A percentile compares a stretch with the other conserved stretches of the same genome.
Evolutionary conservation across 2,888 invertebrate species (phyloP).

Genomic region (Spodoptera exigua): DNA sequence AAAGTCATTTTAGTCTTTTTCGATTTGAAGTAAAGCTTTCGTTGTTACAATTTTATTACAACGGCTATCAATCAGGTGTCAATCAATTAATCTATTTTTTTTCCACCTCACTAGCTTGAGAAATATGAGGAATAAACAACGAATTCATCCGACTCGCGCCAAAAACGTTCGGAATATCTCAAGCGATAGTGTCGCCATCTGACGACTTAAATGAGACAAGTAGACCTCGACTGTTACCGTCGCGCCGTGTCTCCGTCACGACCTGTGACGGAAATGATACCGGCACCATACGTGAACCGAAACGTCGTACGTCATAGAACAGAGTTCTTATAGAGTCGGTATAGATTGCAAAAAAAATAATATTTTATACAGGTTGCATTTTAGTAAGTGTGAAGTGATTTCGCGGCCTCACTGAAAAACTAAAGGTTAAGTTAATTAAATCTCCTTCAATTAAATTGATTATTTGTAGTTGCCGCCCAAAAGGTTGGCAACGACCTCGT

Average conservation of each 20-base stretch:
- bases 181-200: constrained; percentile 38
- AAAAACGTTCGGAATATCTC: constrained; percentile 15
- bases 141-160: constrained; percentile 3
- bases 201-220: constrained; percentile 58
- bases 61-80: too few species aligned
- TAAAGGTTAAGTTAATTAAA: too few species aligned
- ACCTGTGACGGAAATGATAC: constrained; percentile 62
- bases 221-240: constrained; percentile 46
- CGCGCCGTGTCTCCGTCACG: constrained; percentile 32
- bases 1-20: too few species aligned
- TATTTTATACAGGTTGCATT: not conserved
- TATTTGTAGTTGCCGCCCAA: too few species aligned
- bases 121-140: too few species aligned
- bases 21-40: too few species aligned
- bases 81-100: too few species aligned
- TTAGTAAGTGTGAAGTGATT: not conserved
- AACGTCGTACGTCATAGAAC: constrained; percentile 21
- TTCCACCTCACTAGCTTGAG: too few species aligned
- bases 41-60: too few species aligned
- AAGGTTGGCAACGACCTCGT: too few species aligned
- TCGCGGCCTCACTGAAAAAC: too few species aligned
- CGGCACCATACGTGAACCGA: constrained; percentile 34
- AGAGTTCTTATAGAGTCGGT: constrained; percentile 10
- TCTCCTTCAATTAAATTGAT: too few species aligned
- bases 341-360: fast-evolving